A percentile compares a stretch with the other conserved stretches of the same genome.
Evolutionary conservation across 2,888 invertebrate species (phyloP).

Genomic region (Drosophila sordidula): DNA sequence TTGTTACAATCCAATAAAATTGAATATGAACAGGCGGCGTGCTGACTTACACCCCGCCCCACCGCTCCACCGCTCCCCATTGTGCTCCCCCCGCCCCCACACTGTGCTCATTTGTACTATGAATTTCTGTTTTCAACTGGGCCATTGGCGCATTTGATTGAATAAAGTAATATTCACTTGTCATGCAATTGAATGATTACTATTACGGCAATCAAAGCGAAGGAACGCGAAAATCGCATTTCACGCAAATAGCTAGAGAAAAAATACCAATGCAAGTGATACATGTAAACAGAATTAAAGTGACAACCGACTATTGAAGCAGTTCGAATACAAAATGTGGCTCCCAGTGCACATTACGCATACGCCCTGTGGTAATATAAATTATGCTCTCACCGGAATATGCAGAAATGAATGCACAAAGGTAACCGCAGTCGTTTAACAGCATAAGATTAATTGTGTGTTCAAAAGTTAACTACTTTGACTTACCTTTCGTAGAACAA

Average conservation of each 20-base stretch:
- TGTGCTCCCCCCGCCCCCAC: background rate
- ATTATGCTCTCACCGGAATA: slow-evolving; percentile 9
- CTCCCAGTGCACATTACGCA: slow-evolving; percentile 12
- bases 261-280: background rate
- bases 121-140: background rate
- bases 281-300: slow-evolving; percentile 7
- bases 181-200: slow-evolving; percentile 73
- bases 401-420: slow-evolving; percentile 4
- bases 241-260: slow-evolving; percentile 8
- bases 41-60: background rate
- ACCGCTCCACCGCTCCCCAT: too few relatives aligned
- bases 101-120: background rate
- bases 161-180: slow-evolving; percentile 65
- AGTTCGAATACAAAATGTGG: slow-evolving; percentile 1
- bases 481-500: too few relatives aligned
- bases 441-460: background rate
- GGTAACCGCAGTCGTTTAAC: slow-evolving; percentile 1
- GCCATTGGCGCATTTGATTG: slow-evolving; percentile 41
- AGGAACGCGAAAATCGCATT: slow-evolving; percentile 26
- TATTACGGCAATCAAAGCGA: slow-evolving; percentile 35
- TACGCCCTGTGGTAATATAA: slow-evolving; percentile 28
- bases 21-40: slow-evolving; percentile 18
- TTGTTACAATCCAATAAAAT: slow-evolving; percentile 42
- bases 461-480: too few relatives aligned
- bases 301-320: background rate